These are phyloP conservation scores for Choloepus hoffmanni DNA, from an alignment of 2,113 vertebrate species.

Conservation along the genomic window DNA sequence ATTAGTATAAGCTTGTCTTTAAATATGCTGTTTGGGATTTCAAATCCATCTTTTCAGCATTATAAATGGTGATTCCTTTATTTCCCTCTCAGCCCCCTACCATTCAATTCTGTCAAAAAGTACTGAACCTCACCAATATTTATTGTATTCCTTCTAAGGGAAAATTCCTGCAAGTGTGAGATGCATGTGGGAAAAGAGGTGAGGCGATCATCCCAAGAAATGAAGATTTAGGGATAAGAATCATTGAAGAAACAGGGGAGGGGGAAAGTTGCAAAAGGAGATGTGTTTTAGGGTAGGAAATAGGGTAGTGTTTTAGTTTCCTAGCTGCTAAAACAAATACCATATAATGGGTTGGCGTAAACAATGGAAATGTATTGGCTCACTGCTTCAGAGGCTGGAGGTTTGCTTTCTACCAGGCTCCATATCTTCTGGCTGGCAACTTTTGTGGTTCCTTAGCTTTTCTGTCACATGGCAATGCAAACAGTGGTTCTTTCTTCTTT, in stretches of 20 bases:
- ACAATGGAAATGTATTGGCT: no score
- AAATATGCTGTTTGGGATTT: background rate
- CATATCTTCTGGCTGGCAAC: no score
- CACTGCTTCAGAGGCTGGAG: no score
- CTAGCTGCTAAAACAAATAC: no score
- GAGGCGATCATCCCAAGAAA: background rate
- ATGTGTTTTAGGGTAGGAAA: background rate
- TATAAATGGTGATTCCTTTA: background rate
- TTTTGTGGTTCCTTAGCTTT: no score
- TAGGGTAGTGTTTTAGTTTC: no score
- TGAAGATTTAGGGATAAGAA: background rate
- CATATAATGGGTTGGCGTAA: no score
- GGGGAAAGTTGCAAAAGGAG: background rate
- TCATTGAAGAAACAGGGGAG: background rate
- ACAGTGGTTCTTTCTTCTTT: no score
- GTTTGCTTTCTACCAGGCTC: no score
- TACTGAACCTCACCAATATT: no score
- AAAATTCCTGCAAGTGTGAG: background rate
- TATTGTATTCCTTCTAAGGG: background rate
- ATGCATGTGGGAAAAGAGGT: background rate
- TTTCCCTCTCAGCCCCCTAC: background rate
- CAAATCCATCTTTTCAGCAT: background rate
- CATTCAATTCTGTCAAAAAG: fast-evolving
- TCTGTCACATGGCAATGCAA: no score
- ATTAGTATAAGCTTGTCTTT: background rate